Conservation (phyloP, 2,888 invertebrate genomes). For the Eristalis arbustorum region DNA sequence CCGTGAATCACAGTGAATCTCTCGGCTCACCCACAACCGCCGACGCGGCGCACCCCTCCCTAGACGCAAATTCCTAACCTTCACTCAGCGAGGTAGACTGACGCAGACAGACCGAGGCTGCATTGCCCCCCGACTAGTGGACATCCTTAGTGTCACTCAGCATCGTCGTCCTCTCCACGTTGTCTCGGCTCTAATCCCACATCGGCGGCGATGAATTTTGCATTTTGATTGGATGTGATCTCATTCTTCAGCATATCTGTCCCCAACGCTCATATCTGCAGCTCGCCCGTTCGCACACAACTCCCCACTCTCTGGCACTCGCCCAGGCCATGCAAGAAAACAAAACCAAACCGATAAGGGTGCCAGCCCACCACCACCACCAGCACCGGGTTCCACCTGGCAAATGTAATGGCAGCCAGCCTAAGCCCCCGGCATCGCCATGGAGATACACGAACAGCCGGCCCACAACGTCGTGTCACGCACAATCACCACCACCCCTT, state of each 20-base stretch:
- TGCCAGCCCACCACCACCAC: background rate
- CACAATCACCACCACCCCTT: slow-evolving; percentile 30
- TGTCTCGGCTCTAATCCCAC: background rate
- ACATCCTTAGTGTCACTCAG: background rate
- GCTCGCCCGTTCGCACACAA: background rate
- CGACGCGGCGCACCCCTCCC: background rate
- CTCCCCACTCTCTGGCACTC: background rate
- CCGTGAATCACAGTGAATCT: background rate
- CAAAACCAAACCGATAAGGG: slow-evolving; percentile 6
- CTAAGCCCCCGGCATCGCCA: background rate
- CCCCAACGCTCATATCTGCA: background rate
- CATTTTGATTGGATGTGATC: background rate
- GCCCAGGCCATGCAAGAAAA: background rate
- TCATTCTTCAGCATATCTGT: background rate
- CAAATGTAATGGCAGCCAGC: slow-evolving; percentile 47
- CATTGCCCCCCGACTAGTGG: background rate
- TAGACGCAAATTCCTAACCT: background rate
- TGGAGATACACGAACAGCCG: slow-evolving; percentile 6
- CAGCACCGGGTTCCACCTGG: slow-evolving; percentile 8
- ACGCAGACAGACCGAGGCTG: background rate
- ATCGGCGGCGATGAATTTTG: background rate
- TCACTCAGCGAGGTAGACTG: too few species aligned
- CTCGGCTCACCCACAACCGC: background rate
- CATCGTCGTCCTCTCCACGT: background rate
- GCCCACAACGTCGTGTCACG: slow-evolving; percentile 15